Evolutionary conservation across 2,888 invertebrate genomes (phyloP).

Genomic region (Brachylomia viminalis): DNA sequence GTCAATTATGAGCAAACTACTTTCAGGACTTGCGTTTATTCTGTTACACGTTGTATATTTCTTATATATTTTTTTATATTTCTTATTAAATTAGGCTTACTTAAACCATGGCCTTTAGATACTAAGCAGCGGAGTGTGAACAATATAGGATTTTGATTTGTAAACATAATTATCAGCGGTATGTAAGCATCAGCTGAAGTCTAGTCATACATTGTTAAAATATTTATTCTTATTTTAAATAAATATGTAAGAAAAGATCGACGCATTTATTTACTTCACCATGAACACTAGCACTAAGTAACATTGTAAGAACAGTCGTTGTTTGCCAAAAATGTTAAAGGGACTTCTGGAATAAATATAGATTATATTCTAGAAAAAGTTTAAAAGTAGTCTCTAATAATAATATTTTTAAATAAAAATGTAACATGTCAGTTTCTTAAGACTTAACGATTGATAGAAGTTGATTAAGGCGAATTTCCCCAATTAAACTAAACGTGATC

Average conservation of each 20-base stretch:
- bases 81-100: not conserved
- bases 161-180: not conserved
- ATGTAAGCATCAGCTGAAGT: slow-evolving; percentile 35
- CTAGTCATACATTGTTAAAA: slow-evolving; percentile 54
- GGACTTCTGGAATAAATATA: not conserved
- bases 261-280: slow-evolving; percentile 57
- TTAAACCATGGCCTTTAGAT: not conserved
- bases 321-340: slow-evolving; percentile 27
- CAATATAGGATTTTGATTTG: not conserved
- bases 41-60: no score
- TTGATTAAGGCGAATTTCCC: not conserved
- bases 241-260: slow-evolving; percentile 16
- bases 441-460: not conserved
- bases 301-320: not conserved
- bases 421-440: slow-evolving; percentile 1
- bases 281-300: slow-evolving; percentile 26
- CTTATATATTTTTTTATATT: no score
- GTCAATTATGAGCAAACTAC: no score
- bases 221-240: slow-evolving; percentile 36
- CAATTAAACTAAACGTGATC: not conserved
- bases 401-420: not conserved
- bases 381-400: not conserved
- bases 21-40: no score
- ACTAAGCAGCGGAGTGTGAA: not conserved
- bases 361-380: not conserved